Conservation (phyloP, 2,797 vertebrate genomes). For the Cossypha polioptera region DNA sequence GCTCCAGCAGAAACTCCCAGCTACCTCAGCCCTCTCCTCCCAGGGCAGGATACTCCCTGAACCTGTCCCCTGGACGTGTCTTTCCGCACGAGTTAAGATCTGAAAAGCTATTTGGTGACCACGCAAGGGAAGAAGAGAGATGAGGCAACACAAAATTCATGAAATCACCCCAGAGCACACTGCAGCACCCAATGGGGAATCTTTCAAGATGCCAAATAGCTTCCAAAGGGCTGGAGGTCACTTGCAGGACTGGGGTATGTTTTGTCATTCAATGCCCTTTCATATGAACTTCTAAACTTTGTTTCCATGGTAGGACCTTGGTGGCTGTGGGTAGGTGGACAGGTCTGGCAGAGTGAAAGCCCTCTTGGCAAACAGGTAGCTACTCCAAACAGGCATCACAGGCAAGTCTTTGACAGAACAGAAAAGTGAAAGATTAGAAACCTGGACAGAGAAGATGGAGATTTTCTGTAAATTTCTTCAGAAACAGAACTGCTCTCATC, state of each 20-base stretch:
- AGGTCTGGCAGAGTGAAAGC: neutral
- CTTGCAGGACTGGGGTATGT: neutral
- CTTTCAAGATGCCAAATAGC: neutral
- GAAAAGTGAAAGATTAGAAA: neutral
- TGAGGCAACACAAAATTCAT: neutral
- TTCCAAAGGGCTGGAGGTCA: neutral
- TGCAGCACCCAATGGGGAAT: neutral
- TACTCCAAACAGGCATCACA: neutral
- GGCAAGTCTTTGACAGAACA: neutral
- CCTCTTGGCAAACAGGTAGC: neutral
- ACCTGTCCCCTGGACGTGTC: neutral
- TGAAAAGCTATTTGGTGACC: neutral
- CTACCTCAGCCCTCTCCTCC: neutral
- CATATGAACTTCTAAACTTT: neutral
- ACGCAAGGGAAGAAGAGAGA: neutral
- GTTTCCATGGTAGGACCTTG: accelerated
- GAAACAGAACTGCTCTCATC: neutral
- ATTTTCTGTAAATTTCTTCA: neutral
- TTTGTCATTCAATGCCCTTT: neutral
- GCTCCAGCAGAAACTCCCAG: neutral
- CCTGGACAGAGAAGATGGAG: neutral
- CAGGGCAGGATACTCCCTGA: neutral
- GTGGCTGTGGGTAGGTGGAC: accelerated
- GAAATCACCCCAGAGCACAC: neutral
- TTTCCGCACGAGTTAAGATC: accelerated